Percentiles rank a stretch among this genome's conserved stretches.
Evolutionary conservation across 2,888 invertebrate genomes (phyloP).

Genomic region (Chloroclystis v-ata): DNA sequence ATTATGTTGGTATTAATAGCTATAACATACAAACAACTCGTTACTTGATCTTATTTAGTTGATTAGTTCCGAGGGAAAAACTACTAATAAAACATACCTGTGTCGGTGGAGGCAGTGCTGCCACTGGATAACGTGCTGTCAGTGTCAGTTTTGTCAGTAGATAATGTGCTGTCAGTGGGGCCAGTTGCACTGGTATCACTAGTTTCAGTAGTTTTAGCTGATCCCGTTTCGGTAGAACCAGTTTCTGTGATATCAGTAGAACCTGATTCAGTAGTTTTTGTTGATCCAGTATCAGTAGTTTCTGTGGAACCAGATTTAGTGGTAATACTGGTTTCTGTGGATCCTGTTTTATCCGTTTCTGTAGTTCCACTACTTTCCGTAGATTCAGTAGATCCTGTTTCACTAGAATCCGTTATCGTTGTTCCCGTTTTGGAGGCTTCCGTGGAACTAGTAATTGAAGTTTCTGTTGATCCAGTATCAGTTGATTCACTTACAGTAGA

Average conservation of each 20-base stretch:
- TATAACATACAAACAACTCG: too few relatives aligned
- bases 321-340: conserved; percentile 8
- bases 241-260: too few relatives aligned
- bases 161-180: background rate
- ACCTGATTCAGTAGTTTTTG: background rate
- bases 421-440: conserved; percentile 12
- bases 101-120: background rate
- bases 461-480: conserved; percentile 1
- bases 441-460: conserved; percentile 14
- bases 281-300: background rate
- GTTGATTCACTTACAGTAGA: conserved; percentile 5
- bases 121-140: background rate
- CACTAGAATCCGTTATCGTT: conserved; percentile 6
- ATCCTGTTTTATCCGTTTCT: conserved; percentile 18
- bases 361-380: conserved; percentile 20
- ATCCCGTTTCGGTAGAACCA: too few relatives aligned
- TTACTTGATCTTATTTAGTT: too few relatives aligned
- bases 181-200: background rate
- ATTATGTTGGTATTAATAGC: too few relatives aligned
- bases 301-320: background rate
- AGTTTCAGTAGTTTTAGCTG: background rate
- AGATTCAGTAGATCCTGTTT: conserved; percentile 19
- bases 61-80: too few relatives aligned
- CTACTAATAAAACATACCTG: too few relatives aligned
- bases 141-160: background rate